These are phyloP conservation scores for Paramormyrops hopkinsi DNA, from an alignment of 2,797 vertebrate species.

Conservation along the genomic window DNA sequence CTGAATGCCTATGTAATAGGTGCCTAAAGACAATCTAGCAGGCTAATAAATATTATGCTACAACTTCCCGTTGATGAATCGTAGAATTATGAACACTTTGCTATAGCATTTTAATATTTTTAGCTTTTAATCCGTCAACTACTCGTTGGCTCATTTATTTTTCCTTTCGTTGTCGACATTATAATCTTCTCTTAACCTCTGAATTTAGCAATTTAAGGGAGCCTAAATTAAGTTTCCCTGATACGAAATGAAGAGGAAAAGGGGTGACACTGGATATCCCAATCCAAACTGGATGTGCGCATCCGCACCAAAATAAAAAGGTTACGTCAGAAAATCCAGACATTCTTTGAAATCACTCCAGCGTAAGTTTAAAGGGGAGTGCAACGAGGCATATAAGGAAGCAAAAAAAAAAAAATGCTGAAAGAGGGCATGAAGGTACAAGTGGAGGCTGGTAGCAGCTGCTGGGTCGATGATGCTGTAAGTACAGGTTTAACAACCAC, in stretches of 20 bases:
- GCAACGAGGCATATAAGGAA: not conserved
- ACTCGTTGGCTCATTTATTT: not conserved
- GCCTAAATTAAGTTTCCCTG: not conserved
- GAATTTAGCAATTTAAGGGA: not conserved
- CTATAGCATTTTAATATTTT: not conserved
- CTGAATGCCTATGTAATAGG: not conserved
- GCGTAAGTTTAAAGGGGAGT: no score
- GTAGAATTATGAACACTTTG: not conserved
- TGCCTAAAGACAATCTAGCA: not conserved
- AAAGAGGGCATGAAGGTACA: not conserved
- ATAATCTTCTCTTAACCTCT: not conserved
- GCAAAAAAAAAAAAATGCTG: not conserved
- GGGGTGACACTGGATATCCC: not conserved
- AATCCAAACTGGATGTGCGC: not conserved
- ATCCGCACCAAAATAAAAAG: not conserved
- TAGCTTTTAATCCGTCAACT: not conserved
- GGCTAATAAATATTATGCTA: not conserved
- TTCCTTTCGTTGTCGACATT: not conserved
- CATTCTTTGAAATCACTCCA: not conserved
- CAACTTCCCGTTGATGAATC: not conserved
- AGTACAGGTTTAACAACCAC: not conserved
- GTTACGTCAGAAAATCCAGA: not conserved
- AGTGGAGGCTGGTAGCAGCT: not conserved
- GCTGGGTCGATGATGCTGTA: not conserved
- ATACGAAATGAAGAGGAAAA: no score